phyloP scores from a whole-genome alignment of 2,797 vertebrate species.

The Caiman crocodilus region DNA sequence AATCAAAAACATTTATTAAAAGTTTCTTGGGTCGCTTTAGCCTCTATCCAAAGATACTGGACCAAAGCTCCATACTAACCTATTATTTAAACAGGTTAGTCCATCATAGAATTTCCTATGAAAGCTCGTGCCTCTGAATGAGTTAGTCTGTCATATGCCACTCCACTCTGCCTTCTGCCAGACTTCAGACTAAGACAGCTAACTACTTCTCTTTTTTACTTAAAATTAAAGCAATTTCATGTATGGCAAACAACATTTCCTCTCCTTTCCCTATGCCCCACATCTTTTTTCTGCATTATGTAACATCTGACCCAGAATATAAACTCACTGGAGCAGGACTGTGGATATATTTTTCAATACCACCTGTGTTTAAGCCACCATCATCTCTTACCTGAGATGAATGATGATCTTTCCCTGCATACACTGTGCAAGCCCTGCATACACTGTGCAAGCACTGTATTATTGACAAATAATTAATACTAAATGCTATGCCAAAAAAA shows the following conservation, averaged over 20 bases:
- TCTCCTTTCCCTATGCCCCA: slow-evolving; percentile 69
- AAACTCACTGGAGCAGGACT: slow-evolving; percentile 25
- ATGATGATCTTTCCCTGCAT: background rate
- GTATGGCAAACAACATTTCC: slow-evolving; percentile 27
- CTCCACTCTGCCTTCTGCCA: too few species aligned
- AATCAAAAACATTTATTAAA: slow-evolving; percentile 72
- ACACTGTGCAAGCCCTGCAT: background rate
- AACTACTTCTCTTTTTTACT: background rate
- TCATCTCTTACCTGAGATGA: background rate
- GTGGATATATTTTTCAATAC: slow-evolving; percentile 2
- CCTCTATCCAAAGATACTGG: slow-evolving; percentile 66
- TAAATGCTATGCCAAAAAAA: background rate
- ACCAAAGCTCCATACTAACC: slow-evolving; percentile 71
- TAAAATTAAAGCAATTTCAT: slow-evolving; percentile 38
- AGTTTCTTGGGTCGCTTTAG: slow-evolving; percentile 62
- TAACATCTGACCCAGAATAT: slow-evolving; percentile 61
- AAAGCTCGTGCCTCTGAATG: background rate
- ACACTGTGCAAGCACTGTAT: background rate
- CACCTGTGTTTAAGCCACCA: background rate
- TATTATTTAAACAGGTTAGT: slow-evolving; percentile 66
- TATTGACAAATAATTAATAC: background rate
- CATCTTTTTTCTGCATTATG: slow-evolving; percentile 50
- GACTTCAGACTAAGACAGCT: background rate
- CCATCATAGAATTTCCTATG: slow-evolving; percentile 71
- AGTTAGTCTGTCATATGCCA: too few species aligned